These are phyloP conservation scores for Drosophila orosa DNA, from an alignment of 1,140 invertebrate species.

Conservation along the genomic window DNA sequence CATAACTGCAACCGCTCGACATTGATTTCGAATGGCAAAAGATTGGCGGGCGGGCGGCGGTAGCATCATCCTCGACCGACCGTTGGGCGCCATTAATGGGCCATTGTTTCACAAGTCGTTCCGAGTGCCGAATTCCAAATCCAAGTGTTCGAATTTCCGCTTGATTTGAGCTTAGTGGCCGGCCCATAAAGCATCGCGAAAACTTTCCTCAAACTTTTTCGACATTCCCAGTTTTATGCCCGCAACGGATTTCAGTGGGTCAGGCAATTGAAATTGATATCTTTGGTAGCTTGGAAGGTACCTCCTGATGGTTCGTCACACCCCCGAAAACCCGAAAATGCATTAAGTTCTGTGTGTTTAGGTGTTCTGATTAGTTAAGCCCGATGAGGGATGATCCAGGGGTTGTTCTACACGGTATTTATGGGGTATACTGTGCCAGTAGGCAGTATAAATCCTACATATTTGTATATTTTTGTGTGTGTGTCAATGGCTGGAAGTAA, in stretches of 20 bases:
- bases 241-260: conserved; percentile 54
- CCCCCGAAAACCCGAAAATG: conserved; percentile 37
- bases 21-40: conserved; percentile 70
- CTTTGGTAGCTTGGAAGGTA: conserved; percentile 48
- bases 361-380: conserved; percentile 35
- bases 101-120: conserved; percentile 72
- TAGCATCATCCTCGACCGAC: conserved; percentile 31
- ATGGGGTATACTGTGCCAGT: background rate
- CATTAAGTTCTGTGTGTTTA: conserved; percentile 60
- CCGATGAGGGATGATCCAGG: conserved; percentile 9
- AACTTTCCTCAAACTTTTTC: conserved; percentile 53
- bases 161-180: conserved; percentile 63
- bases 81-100: conserved; percentile 69
- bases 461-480: background rate
- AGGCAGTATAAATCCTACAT: too few relatives aligned
- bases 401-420: conserved; percentile 1
- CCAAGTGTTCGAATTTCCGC: conserved; percentile 55
- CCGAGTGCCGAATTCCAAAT: conserved; percentile 4
- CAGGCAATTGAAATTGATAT: conserved; percentile 63
- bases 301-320: background rate
- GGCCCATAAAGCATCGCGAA: conserved; percentile 58
- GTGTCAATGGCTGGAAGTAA: conserved; percentile 31
- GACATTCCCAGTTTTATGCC: conserved; percentile 64
- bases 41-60: conserved; percentile 59
- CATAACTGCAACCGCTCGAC: conserved; percentile 72